Percentiles rank a stretch among this genome's conserved stretches.
These are phyloP conservation scores for Ptiloglossa arizonensis DNA, from an alignment of 1,140 invertebrate genomes.

Conservation along the genomic window DNA sequence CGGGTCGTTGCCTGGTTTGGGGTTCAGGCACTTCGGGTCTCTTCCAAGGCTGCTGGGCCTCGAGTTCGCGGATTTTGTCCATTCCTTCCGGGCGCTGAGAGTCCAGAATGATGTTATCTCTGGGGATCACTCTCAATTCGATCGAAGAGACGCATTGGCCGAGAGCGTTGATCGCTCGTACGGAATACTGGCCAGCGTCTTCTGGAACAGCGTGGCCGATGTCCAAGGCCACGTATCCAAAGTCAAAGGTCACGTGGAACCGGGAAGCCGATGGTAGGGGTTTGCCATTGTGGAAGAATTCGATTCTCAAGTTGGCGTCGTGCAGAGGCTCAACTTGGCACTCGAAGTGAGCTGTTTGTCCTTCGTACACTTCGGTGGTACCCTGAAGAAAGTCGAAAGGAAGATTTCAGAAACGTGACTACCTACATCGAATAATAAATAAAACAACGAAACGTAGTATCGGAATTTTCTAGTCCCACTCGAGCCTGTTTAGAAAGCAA, in stretches of 20 bases:
- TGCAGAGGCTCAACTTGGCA: conserved; percentile 95
- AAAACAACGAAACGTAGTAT: not conserved
- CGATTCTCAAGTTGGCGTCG: conserved; percentile 93
- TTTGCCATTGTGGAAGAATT: conserved; percentile 96
- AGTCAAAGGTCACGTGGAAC: conserved; percentile 97
- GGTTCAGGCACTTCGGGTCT: conserved; percentile 90
- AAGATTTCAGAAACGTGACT: not conserved
- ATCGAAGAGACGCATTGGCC: conserved; percentile 93
- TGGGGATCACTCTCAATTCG: conserved; percentile 90
- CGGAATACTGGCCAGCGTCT: conserved; percentile 97
- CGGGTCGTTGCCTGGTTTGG: conserved; percentile 93
- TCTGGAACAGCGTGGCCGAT: conserved; percentile 94
- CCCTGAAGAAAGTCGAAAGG: conserved; percentile 81
- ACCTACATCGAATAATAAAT: not conserved
- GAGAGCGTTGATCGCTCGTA: conserved; percentile 92
- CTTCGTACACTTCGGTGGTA: conserved; percentile 92
- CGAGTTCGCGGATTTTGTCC: conserved; percentile 96
- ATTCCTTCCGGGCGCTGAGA: conserved; percentile 97
- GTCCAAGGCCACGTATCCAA: conserved; percentile 96
- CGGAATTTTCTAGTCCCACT: too few species aligned
- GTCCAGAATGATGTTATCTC: conserved; percentile 94
- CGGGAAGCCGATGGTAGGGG: conserved; percentile 92
- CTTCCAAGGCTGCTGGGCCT: conserved; percentile 90
- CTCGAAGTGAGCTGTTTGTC: conserved; percentile 94
- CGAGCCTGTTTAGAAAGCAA: too few species aligned